Conservation (phyloP, 2,113 vertebrate species). For the Megalops atlanticus region DNA sequence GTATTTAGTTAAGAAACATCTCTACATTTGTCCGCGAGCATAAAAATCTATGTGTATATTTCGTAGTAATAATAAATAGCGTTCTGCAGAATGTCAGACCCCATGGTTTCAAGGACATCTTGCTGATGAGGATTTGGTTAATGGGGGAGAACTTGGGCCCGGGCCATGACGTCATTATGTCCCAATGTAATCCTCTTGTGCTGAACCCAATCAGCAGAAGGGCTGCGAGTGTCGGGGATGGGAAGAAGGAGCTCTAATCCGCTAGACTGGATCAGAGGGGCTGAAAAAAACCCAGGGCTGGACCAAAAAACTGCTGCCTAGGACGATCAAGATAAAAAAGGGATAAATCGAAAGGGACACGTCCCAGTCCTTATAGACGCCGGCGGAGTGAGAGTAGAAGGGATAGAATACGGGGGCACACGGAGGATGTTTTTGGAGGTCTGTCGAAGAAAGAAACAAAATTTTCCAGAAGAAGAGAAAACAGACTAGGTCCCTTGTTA, state of each 20-base stretch:
- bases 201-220: conserved; percentile 93
- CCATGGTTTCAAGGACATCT: conserved; percentile 96
- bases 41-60: conserved; percentile 29
- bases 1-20: background rate
- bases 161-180: conserved; percentile 96
- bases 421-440: conserved; percentile 39
- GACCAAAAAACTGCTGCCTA: conserved; percentile 75
- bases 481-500: conserved; percentile 37
- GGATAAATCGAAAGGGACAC: conserved; percentile 77
- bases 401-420: conserved; percentile 58
- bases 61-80: conserved; percentile 50
- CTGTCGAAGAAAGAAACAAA: conserved; percentile 33
- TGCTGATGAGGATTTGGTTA: conserved; percentile 96
- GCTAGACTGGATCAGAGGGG: conserved; percentile 84
- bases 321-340: conserved; percentile 85
- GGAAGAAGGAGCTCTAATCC: conserved; percentile 88
- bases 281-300: conserved; percentile 75
- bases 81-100: conserved; percentile 79
- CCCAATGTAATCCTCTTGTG: conserved; percentile 97
- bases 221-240: conserved; percentile 86
- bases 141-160: conserved; percentile 86
- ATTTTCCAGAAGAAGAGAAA: conserved; percentile 48
- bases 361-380: conserved; percentile 69
- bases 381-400: conserved; percentile 55
- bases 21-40: conserved; percentile 6